Evolutionary conservation across 2,113 vertebrate species (phyloP), one percentile per base, ranked within the genome.

Genomic region (Heteronetta atricapilla): DNA sequence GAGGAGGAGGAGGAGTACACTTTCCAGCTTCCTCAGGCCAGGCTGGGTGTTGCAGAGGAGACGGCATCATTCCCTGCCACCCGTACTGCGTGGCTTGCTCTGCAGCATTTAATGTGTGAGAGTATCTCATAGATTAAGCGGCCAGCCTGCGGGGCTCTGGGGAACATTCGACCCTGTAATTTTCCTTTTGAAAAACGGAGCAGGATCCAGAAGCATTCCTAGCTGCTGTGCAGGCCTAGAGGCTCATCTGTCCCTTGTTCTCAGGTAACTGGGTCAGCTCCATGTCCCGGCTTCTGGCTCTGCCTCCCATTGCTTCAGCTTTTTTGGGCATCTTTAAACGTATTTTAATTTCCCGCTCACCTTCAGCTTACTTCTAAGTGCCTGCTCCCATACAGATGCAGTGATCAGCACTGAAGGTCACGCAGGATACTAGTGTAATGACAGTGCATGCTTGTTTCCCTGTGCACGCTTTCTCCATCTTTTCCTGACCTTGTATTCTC

Each of bases 31-130:
- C 25, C 26, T 44, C 19, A 6, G 42, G 21, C 5, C 11, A 44
- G 26, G n/a, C 58, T 73, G 77, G 46, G 28, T 69, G 38, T 7
- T 38, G 58, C 1, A 15, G 42, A 34, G 40, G 42, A 34, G 40
- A 59, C 1, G 0, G 48, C 10, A 2, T 44, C 10, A 2, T 44
- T 86, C 58, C 62, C 58, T 53, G n/a, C n/a, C 26, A 2, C 7
- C 9, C 13, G 7, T 4, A 22, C 66, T 6, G 29, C 3, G 2
- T 5, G 50, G 69, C 11, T 72, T 38, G 13, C 23, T 55, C 38
- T n/a, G 34, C 3, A 5, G 29, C 12, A 34, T 63, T 82, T 55
- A 33, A 44, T 2, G 13, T 2, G 3, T 1, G 0, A 13, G 26
- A 2, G 0, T 13, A 22, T 22, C 50, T 52, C 11, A 56, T 17